Evolutionary conservation across 2,797 vertebrate species (phyloP).

Genomic region (Sternarchorhynchus goeldii): DNA sequence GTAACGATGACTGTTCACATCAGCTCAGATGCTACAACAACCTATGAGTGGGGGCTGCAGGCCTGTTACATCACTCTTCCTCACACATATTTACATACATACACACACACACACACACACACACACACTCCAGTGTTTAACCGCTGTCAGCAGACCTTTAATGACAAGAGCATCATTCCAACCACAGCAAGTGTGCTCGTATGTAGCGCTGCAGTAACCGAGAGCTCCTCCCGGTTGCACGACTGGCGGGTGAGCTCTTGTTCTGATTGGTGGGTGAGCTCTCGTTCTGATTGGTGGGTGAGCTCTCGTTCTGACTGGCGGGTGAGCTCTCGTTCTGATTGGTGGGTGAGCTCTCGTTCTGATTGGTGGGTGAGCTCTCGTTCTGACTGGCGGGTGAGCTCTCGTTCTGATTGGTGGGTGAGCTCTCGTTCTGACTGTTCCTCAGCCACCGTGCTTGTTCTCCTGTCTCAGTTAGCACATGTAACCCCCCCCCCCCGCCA

Average conservation of each 20-base stretch:
- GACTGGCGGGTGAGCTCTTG: too few species aligned
- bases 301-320: not conserved
- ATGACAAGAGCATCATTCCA: conserved; percentile 27
- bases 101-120: not conserved
- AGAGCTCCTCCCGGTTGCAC: not conserved
- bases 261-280: not conserved
- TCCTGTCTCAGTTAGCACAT: conserved; percentile 25
- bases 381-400: conserved; percentile 29
- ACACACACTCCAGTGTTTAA: not conserved
- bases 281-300: not conserved
- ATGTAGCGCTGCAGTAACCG: conserved; percentile 2
- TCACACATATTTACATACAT: not conserved
- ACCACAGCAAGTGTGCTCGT: not conserved
- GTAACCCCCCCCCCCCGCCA: conserved; percentile 24
- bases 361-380: not conserved
- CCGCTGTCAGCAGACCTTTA: not conserved
- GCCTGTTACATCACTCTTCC: not conserved
- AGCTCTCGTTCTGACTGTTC: not conserved
- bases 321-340: conserved; percentile 1
- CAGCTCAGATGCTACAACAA: conserved; percentile 14
- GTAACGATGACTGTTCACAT: conserved; percentile 9
- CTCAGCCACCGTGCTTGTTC: conserved; percentile 11
- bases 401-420: conserved; percentile 20
- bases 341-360: too few species aligned
- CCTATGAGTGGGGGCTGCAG: too few species aligned